These are phyloP conservation scores for Trichonephila inaurata DNA, from an alignment of 1,140 invertebrate species.

Conservation along the genomic window DNA sequence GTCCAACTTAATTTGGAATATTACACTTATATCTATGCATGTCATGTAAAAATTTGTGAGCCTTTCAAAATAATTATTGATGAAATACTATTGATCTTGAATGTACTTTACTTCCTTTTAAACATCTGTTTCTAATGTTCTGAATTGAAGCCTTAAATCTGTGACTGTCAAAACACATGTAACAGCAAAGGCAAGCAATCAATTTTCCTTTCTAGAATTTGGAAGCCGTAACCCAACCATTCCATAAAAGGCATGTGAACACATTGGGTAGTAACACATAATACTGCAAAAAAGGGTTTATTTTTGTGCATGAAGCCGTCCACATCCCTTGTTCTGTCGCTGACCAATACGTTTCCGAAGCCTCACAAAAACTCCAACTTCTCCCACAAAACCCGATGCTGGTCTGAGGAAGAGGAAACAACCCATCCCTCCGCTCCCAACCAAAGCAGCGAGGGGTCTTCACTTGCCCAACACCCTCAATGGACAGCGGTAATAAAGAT, in stretches of 20 bases:
- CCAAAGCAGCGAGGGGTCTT: slow-evolving; percentile 19
- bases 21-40: too few relatives aligned
- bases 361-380: slow-evolving; percentile 4
- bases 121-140: too few relatives aligned
- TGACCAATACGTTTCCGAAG: neutral
- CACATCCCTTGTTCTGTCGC: neutral
- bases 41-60: too few relatives aligned
- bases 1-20: too few relatives aligned
- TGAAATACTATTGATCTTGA: too few relatives aligned
- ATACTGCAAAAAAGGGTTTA: neutral
- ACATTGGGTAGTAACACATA: neutral
- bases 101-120: too few relatives aligned
- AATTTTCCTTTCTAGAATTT: neutral
- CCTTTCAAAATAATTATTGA: too few relatives aligned
- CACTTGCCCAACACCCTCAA: slow-evolving; percentile 28
- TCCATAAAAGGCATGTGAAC: neutral
- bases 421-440: neutral
- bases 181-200: neutral
- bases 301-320: neutral
- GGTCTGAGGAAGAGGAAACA: neutral
- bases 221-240: neutral
- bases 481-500: slow-evolving; percentile 39
- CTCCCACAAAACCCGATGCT: neutral
- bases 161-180: neutral
- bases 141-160: too few relatives aligned